These are phyloP conservation scores for mouse (Mus musculus) DNA, from an alignment of 2,113 vertebrate species.

Conservation along the genomic window GRCm39 chr12:21686001-21686500, in stretches of 20 bases:
- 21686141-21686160: no score
- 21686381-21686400: background rate
- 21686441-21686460: no score
- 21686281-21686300: no score
- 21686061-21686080: no score
- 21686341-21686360: background rate
- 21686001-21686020: accelerated
- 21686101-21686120: no score
- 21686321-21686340: background rate
- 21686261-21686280: background rate
- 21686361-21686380: background rate
- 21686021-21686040: no score
- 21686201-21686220: background rate
- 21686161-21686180: background rate
- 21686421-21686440: background rate
- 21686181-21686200: background rate
- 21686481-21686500: background rate
- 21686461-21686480: background rate
- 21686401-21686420: background rate
- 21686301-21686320: background rate
- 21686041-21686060: background rate
- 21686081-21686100: no score
- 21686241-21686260: background rate
- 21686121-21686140: no score
- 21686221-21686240: background rate